Evolutionary conservation across 2,797 vertebrate genomes (phyloP), one percentile per base, ranked within the genome.

Genomic region (Oreochromis grahami): DNA sequence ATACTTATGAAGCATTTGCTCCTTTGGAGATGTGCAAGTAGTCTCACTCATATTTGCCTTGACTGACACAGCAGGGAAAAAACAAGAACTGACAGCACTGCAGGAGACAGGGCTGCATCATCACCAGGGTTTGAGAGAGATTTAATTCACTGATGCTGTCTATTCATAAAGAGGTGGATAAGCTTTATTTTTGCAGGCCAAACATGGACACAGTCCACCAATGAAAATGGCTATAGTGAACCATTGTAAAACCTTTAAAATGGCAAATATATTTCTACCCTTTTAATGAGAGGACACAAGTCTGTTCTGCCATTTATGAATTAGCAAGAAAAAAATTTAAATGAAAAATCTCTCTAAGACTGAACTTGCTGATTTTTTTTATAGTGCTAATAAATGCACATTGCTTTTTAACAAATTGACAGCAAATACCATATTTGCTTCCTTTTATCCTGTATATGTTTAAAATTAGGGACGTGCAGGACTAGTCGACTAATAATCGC

Each of bases 61-160:
- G 50, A 63, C 56, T 21, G 24, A 88, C 34, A 60, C 14, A 52
- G 80, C 8, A 50, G 70, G 45, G 45, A 34, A 74, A 50, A 74
- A 74, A 74, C 36, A 68, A 68, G 36, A 70, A 77, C 12, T 79
- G 12, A 34, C 51, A 41, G 29, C 24, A 53, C n/a, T 48, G 82
- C 74, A 81, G 24, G 13, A 70, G 63, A 76, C 72, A 80, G 12
- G 29, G 56, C 56, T 90, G 83, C 12, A 76, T 72, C 38, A 50
- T 8, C 70, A 50, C 70, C 45, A 79, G 13, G 13, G 81, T 78
- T 82, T 80, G 36, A 81, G 41, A 26, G 3, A 65, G 26, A 80
- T 19, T 63, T 5, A 52, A 60, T 77, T 60, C 19, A 56, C 15
- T 29, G 32, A 85, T 68, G 6, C 52, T 0, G 3, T 45, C 4